These are phyloP conservation scores for Xestia ashworthii DNA, from an alignment of 2,888 invertebrate genomes.

Conservation along the genomic window DNA sequence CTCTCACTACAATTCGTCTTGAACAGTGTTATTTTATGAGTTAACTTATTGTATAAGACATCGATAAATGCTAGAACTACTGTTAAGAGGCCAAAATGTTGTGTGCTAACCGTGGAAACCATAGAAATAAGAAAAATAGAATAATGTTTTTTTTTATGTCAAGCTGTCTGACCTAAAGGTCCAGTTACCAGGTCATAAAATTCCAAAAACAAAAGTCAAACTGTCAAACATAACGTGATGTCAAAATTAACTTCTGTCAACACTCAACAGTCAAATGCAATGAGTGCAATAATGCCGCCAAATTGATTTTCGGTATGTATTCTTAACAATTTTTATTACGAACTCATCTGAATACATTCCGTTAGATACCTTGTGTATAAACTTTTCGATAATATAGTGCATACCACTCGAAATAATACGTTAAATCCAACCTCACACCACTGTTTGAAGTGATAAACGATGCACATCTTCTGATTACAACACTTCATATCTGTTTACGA, in stretches of 20 bases:
- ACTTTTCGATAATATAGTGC: background rate
- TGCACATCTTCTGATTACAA: slow-evolving; percentile 4
- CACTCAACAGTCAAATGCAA: slow-evolving; percentile 22
- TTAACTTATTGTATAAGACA: too few relatives aligned
- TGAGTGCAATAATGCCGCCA: slow-evolving; percentile 75
- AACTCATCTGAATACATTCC: background rate
- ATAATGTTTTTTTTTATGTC: too few relatives aligned
- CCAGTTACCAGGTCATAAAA: too few relatives aligned
- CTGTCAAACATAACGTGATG: background rate
- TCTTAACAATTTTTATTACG: slow-evolving; percentile 22
- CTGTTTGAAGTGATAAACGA: background rate
- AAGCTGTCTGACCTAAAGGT: too few relatives aligned
- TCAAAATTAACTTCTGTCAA: slow-evolving; percentile 37
- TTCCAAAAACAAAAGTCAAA: too few relatives aligned
- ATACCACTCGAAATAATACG: background rate
- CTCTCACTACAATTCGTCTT: too few relatives aligned
- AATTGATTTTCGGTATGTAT: slow-evolving; percentile 74
- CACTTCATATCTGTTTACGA: slow-evolving; percentile 14
- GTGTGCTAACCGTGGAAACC: too few relatives aligned
- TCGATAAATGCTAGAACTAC: too few relatives aligned
- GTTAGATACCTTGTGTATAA: background rate
- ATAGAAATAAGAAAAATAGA: too few relatives aligned
- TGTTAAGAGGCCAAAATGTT: too few relatives aligned
- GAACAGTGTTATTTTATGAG: too few relatives aligned
- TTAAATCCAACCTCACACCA: slow-evolving; percentile 24